These are phyloP conservation scores for Istiophorus platypterus DNA, from an alignment of 2,113 vertebrate species.

Conservation along the genomic window DNA sequence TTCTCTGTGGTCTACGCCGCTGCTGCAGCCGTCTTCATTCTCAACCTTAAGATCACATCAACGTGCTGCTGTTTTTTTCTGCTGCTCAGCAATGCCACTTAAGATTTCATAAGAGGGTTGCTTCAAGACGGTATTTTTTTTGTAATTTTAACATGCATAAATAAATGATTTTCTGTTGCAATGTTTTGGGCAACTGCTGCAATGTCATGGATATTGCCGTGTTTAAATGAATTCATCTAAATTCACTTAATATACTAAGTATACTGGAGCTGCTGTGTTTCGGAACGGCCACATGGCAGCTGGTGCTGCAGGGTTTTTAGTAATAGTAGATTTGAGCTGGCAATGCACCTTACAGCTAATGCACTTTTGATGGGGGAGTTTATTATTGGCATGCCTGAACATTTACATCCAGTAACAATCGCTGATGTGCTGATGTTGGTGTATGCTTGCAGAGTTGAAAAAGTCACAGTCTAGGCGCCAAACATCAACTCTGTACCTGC, in stretches of 20 bases:
- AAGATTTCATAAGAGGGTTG: not conserved
- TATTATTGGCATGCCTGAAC: not conserved
- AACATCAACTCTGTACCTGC: not conserved
- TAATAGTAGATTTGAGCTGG: conserved; percentile 5
- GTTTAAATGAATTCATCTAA: not conserved
- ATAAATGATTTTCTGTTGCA: conserved; percentile 1
- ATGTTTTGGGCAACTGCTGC: conserved; percentile 8
- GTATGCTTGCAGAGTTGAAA: not conserved
- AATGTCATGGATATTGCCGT: not conserved
- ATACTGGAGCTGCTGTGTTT: not conserved
- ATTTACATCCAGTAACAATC: not conserved
- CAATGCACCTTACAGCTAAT: not conserved
- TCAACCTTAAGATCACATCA: not conserved
- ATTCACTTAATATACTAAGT: not conserved
- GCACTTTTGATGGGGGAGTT: not conserved
- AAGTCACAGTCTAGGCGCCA: not conserved
- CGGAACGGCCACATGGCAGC: not conserved
- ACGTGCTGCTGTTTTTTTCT: not conserved
- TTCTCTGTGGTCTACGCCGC: not conserved
- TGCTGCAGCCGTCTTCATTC: not conserved
- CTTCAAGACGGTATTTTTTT: not conserved
- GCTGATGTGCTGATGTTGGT: not conserved
- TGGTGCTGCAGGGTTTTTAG: conserved; percentile 13
- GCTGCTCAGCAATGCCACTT: not conserved
- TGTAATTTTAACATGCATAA: not conserved